Evolutionary conservation across 2,888 invertebrate species (phyloP).

Genomic region (Petrolisthes cinctipes): DNA sequence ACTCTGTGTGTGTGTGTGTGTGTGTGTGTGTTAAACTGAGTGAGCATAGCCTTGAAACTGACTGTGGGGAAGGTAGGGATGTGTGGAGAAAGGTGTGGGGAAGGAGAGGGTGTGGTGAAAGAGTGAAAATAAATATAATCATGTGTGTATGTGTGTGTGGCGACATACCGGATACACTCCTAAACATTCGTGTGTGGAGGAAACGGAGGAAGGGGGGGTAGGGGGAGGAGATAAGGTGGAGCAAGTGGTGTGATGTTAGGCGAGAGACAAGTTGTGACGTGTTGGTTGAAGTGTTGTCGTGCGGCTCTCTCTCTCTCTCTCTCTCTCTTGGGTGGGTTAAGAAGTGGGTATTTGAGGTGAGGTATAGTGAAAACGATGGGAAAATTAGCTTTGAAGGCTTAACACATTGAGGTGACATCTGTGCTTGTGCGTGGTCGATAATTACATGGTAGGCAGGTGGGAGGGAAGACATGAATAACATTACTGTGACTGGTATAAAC

Average conservation of each 20-base stretch:
- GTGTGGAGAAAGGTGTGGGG: not conserved
- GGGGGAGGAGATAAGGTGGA: not conserved
- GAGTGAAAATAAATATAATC: too few species aligned
- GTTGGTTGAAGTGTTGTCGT: not conserved
- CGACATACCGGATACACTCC: not conserved
- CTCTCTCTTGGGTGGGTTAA: constrained; percentile 12
- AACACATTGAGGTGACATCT: not conserved
- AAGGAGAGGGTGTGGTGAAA: not conserved
- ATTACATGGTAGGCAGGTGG: not conserved
- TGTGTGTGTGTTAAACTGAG: not conserved
- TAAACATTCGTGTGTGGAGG: not conserved
- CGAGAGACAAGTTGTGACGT: not conserved
- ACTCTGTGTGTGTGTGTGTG: not conserved
- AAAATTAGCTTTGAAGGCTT: not conserved
- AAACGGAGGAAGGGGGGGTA: not conserved
- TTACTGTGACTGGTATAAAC: not conserved
- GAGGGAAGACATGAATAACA: not conserved
- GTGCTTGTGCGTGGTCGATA: not conserved
- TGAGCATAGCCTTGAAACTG: too few species aligned
- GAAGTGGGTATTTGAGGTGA: not conserved
- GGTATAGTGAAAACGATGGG: not conserved
- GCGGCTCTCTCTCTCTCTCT: constrained; percentile 24
- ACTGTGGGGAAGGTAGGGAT: not conserved
- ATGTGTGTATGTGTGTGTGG: not conserved
- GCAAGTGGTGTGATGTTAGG: not conserved